These are phyloP conservation scores for Gymnodraco acuticeps DNA, from an alignment of 2,797 vertebrate species.

Conservation along the genomic window DNA sequence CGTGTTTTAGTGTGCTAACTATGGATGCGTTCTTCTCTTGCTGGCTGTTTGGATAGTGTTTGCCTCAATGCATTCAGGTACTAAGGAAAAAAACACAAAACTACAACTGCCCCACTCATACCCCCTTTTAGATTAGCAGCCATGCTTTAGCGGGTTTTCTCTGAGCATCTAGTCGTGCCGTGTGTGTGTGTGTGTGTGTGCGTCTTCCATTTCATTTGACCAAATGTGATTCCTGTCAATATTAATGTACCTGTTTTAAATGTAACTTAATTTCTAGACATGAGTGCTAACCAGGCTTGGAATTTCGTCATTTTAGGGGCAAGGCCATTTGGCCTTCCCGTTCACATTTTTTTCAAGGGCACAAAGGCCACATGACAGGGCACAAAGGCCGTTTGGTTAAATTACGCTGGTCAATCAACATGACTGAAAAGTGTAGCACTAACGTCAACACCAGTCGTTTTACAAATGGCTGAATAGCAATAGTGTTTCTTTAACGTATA, in stretches of 20 bases:
- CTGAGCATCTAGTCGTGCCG: not conserved
- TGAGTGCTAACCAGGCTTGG: not conserved
- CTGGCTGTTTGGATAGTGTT: constrained; percentile 58
- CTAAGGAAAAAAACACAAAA: constrained; percentile 7
- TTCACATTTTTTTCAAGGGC: no score
- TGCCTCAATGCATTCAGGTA: constrained; percentile 60
- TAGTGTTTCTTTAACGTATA: no score
- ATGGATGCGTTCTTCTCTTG: constrained; percentile 43
- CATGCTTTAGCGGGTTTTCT: constrained; percentile 1
- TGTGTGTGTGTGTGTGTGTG: not conserved
- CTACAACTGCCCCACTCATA: not conserved
- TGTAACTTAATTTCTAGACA: not conserved
- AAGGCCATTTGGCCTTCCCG: no score
- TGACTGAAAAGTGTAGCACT: no score
- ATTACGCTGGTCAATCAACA: no score
- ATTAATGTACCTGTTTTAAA: not conserved
- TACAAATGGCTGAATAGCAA: no score
- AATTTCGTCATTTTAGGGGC: no score
- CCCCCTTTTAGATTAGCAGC: not conserved
- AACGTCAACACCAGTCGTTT: no score
- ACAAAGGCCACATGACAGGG: no score
- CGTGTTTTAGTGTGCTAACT: constrained; percentile 29
- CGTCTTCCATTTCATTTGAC: not conserved
- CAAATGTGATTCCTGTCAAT: not conserved
- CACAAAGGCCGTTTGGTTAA: no score